These are phyloP conservation scores for Osmoderma eremita DNA, from an alignment of 2,888 invertebrate genomes.

Conservation along the genomic window DNA sequence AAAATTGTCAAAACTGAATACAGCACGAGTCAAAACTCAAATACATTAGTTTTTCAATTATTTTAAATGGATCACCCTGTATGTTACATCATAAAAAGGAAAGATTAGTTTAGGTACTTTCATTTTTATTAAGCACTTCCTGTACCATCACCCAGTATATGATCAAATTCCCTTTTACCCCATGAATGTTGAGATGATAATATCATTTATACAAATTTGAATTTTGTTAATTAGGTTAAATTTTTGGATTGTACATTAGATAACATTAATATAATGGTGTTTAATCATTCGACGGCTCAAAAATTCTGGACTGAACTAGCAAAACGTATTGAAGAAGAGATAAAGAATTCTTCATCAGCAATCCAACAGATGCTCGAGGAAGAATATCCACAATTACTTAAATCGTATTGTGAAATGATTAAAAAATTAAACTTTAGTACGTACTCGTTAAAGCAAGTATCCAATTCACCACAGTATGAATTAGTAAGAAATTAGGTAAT, in stretches of 20 bases:
- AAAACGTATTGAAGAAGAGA: slow-evolving; percentile 64
- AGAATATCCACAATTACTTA: slow-evolving; percentile 87
- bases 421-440: slow-evolving; percentile 73
- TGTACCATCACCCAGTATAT: too few species aligned
- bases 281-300: slow-evolving; percentile 63
- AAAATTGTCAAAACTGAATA: too few species aligned
- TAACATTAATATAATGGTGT: slow-evolving; percentile 64
- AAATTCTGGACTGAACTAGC: slow-evolving; percentile 68
- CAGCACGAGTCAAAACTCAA: too few species aligned
- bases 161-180: slow-evolving; percentile 12
- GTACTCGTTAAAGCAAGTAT: slow-evolving; percentile 69
- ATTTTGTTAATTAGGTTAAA: slow-evolving; percentile 57
- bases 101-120: too few species aligned
- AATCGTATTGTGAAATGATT: slow-evolving; percentile 81
- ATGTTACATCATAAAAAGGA: too few species aligned
- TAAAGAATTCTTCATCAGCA: slow-evolving; percentile 67
- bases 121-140: too few species aligned
- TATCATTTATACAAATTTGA: too few species aligned
- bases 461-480: slow-evolving; percentile 36
- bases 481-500: not conserved
- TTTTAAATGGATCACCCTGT: too few species aligned
- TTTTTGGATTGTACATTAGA: slow-evolving; percentile 66
- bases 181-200: too few species aligned
- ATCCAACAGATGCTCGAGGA: slow-evolving; percentile 87
- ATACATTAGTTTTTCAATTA: too few species aligned